These are phyloP conservation scores for Escarpia spicata DNA, from an alignment of 2,888 invertebrate species.

Conservation along the genomic window DNA sequence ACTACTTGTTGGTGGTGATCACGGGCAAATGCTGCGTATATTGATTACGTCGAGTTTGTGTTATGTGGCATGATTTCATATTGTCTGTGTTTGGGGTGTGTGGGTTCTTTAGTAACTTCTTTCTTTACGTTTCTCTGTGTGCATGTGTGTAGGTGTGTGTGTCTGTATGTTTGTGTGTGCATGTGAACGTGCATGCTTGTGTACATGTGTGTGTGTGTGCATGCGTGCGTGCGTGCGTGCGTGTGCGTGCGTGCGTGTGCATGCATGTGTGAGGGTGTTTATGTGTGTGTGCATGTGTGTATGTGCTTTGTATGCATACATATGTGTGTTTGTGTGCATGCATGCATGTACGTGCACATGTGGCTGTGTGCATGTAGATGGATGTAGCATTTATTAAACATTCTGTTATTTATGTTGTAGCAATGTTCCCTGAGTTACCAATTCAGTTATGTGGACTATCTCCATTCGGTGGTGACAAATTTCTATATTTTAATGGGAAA, in stretches of 20 bases:
- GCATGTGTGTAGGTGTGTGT: not conserved
- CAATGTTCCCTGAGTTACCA: not conserved
- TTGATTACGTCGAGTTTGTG: too few relatives aligned
- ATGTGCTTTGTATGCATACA: not conserved
- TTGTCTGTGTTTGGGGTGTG: too few relatives aligned
- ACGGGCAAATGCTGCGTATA: too few relatives aligned
- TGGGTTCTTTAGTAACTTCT: too few relatives aligned
- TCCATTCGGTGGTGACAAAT: not conserved
- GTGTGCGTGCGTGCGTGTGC: not conserved
- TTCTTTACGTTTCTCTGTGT: not conserved
- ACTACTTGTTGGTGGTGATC: too few relatives aligned
- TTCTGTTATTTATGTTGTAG: not conserved
- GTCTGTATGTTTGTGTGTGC: not conserved
- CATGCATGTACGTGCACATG: not conserved
- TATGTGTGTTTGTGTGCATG: not conserved
- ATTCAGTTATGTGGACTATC: not conserved
- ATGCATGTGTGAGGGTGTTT: not conserved
- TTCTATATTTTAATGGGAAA: not conserved
- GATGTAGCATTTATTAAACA: not conserved
- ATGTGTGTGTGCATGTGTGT: not conserved
- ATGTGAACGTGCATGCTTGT: not conserved
- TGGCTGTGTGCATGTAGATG: not conserved
- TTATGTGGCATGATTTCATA: too few relatives aligned
- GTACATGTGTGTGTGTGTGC: not conserved
- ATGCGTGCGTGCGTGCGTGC: not conserved